Conservation (phyloP, 1,140 invertebrate genomes). For the Himalopsyche phryganea region DNA sequence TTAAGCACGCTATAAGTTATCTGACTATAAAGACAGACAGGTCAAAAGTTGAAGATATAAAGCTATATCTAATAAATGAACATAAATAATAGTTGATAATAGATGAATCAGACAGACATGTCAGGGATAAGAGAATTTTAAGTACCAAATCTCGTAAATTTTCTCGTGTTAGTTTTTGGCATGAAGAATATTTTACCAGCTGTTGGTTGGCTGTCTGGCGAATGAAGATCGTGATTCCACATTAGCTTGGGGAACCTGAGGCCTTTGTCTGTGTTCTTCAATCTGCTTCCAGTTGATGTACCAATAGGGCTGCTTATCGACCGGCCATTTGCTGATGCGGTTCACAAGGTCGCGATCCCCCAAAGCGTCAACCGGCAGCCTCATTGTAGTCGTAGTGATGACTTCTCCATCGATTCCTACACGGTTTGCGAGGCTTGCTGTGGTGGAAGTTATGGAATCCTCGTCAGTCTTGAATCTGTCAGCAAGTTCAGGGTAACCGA, state of each 20-base stretch:
- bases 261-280: conserved; percentile 37
- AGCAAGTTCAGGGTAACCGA: conserved; percentile 35
- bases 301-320: conserved; percentile 45
- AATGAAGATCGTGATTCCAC: background rate
- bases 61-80: too few species aligned
- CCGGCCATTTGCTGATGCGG: conserved; percentile 38
- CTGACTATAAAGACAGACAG: too few species aligned
- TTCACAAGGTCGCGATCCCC: conserved; percentile 40
- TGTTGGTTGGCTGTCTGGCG: background rate
- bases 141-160: too few species aligned
- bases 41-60: too few species aligned
- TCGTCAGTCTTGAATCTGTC: conserved; percentile 35
- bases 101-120: too few species aligned
- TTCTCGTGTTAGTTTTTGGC: too few species aligned
- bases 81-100: too few species aligned
- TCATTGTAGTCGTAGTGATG: conserved; percentile 25
- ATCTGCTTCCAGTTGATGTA: conserved; percentile 44
- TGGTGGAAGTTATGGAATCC: conserved; percentile 10
- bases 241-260: background rate
- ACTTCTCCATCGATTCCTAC: conserved; percentile 29
- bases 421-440: conserved; percentile 32
- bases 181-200: background rate
- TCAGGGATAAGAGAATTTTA: too few species aligned
- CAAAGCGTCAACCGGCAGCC: conserved; percentile 37
- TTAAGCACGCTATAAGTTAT: too few species aligned